Base-by-base conservation (phyloP, 2,797 vertebrate genomes). In the Lepilemur ruficaudatus region DNA sequence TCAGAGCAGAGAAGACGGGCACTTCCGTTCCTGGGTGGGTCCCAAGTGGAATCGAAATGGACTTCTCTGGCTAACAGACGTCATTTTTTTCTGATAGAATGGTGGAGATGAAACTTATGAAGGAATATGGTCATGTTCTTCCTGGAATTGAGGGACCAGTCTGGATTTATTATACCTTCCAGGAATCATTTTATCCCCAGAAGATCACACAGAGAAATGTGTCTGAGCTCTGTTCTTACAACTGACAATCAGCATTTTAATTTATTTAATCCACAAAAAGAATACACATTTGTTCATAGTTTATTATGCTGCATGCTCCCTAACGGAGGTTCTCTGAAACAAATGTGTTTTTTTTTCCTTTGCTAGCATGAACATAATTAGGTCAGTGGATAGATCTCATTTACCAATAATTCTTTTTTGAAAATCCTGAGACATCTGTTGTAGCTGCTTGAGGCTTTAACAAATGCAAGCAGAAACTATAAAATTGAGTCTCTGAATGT, bases 251-350 rank as follows among this genome's bases (percentile, higher is more conserved):
- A 17, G 20, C 28, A 81, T 81, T 89, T 92, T 93, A 82, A 96
- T 95, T 94, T 90, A 90, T 93, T 82, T 83, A 69, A 80, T 89
- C 67, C 76, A 41, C 41, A n/a, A 83, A 96, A 22, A 50, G 95
- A 93, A 82, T 81, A 80, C 69, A 85, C 61, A 93, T 93, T 87
- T 59, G 78, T 52, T 52, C 70, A 52, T 23, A 23, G 8, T 57
- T 65, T 48, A 41, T 50, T 50, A 43, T 55, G 18, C 43, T 20
- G 7, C 23, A n/a, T 13, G 32, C 41, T 76, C 35, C 41, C 48
- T 55, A 22, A 63, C 73, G 43, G 63, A 92, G 94, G 48, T 73
- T 76, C 61, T 76, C 79, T 82, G 75, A 89, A 79, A 76, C 50
- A 38, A 48, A 83, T 35, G n/a, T 50, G 5, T 3, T 14, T 48